phyloP scores from a whole-genome alignment of 2,888 invertebrate genomes.

The Muschampia plurimacula region DNA sequence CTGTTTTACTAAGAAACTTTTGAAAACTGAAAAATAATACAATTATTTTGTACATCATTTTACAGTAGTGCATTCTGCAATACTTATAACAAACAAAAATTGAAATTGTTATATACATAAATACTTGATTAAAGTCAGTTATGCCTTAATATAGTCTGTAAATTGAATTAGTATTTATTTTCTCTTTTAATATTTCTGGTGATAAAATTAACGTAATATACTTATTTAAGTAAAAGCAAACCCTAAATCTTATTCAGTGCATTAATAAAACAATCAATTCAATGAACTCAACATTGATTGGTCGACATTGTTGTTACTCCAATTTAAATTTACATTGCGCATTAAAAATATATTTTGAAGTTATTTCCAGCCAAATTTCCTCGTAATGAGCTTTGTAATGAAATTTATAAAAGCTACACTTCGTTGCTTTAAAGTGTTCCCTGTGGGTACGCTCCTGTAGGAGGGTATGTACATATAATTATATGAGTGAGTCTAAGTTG shows the following conservation, averaged over 20 bases:
- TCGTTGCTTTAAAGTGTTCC: constrained; percentile 16
- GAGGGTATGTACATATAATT: too few relatives aligned
- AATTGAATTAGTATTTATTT: too few relatives aligned
- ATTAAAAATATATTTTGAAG: constrained; percentile 16
- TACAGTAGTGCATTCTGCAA: not conserved
- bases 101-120: too few relatives aligned
- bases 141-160: too few relatives aligned
- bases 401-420: constrained; percentile 24
- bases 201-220: too few relatives aligned
- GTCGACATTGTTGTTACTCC: not conserved
- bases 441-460: constrained; percentile 10
- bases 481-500: not conserved
- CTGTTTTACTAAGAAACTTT: constrained; percentile 53
- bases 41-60: constrained; percentile 1
- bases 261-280: not conserved
- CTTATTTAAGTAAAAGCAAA: too few relatives aligned
- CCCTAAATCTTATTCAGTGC: not conserved
- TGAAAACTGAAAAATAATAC: constrained; percentile 49
- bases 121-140: too few relatives aligned
- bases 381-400: constrained; percentile 28
- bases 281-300: too few relatives aligned
- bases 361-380: constrained; percentile 19
- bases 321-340: constrained; percentile 1
- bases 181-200: too few relatives aligned
- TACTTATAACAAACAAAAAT: not conserved